A percentile compares a stretch with the other conserved stretches of the same genome.
phyloP scores from a whole-genome alignment of 2,797 vertebrate genomes.

The Hippopotamyrus pictus region DNA sequence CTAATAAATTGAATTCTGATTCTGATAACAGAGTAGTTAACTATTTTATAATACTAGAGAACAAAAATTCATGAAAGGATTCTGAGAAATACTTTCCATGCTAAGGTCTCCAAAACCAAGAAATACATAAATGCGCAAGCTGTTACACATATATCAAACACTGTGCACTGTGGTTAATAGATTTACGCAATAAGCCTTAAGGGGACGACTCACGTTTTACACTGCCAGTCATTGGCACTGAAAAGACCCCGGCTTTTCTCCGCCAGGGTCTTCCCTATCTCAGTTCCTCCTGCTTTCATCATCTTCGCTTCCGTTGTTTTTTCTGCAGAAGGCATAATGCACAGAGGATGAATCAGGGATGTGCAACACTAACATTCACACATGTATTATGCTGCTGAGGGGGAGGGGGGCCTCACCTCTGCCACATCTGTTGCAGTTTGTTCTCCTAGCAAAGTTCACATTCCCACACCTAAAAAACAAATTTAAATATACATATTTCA shows the following conservation, averaged over 20 bases:
- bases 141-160: not conserved
- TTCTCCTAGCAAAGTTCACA: conserved; percentile 94
- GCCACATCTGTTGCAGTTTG: conserved; percentile 92
- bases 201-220: conserved; percentile 82
- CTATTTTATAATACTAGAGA: not conserved
- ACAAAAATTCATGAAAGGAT: not conserved
- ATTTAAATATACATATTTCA: not conserved
- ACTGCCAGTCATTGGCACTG: conserved; percentile 98
- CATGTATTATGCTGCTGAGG: not conserved
- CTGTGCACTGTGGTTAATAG: not conserved
- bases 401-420: conserved; percentile 63
- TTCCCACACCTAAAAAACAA: conserved; percentile 77
- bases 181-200: not conserved
- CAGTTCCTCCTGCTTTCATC: conserved; percentile 98
- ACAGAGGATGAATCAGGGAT: not conserved
- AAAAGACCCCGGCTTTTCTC: conserved; percentile 96
- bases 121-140: not conserved
- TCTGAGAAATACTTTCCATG: not conserved
- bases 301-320: conserved; percentile 96
- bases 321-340: conserved; percentile 57
- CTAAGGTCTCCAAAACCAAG: not conserved
- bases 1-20: not conserved
- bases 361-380: not conserved
- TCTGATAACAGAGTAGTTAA: not conserved
- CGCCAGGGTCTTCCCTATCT: conserved; percentile 95